Base-by-base conservation (phyloP, 2,888 invertebrate genomes). In the Leistus spinibarbis region DNA sequence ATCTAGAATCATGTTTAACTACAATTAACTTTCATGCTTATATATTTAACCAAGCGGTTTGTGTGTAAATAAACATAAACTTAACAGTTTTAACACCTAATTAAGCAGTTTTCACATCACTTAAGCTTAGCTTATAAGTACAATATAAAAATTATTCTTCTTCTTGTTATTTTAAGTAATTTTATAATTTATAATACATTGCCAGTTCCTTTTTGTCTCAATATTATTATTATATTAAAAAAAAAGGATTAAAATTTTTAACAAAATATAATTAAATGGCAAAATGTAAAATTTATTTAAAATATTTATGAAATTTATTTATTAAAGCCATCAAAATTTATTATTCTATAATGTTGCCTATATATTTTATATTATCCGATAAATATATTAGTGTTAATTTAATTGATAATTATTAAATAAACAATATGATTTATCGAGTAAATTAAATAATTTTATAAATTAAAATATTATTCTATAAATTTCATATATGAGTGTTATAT, bases 11-110 rank as follows among this genome's bases (percentile, higher is more conserved):
- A 40, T 40, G 40, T 40, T 40, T 40, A 40, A 40, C 40, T 3
- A 40, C 40, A 40, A 40, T 40, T 40, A 40, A 13, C 40, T 40
- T 40, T 40, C 13, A 40, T 40, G 40, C 10, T 40, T 40, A 40
- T 40, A 40, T 5, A 5, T n/a, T n/a, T n/a, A n/a, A n/a, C n/a
- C n/a, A n/a, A n/a, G n/a, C 1, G 5, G 40, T 7, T 40, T 40
- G 40, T 13, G 40, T n/a, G 40, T 40, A 40, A 40, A 40, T 40
- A 40, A 70, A 53, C 63, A 63, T 62, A 67, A 68, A 68, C 20
- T 68, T 68, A 68, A 56, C 54, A 23, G 13, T 68, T 56, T 68
- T 69, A 62, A 70, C 63, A 70, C 70, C 40, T 70, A 70, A 70
- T 70, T 70, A 70, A 70, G 13, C 5, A 63, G 70, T 63, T 70